Evolutionary conservation across 2,113 vertebrate genomes (phyloP).

Genomic region (Syngnathus typhle): DNA sequence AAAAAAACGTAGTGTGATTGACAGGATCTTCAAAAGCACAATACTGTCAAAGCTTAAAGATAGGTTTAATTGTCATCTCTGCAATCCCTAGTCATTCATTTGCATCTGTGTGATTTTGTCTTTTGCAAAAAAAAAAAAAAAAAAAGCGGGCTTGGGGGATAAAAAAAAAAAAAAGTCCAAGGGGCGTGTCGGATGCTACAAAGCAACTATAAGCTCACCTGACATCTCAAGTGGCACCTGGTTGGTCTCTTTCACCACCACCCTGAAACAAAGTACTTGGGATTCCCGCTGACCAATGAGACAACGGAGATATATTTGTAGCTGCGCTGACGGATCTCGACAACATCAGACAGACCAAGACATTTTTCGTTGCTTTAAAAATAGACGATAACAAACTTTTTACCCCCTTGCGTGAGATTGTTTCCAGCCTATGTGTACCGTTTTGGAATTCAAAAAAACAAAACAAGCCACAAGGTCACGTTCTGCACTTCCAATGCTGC

Average conservation of each 20-base stretch:
- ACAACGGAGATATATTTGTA: background rate
- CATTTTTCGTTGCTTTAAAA: slow-evolving; percentile 21
- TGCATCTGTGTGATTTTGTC: slow-evolving; percentile 43
- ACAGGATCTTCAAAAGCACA: slow-evolving; percentile 46
- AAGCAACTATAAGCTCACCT: slow-evolving; percentile 5
- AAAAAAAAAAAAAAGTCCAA: background rate
- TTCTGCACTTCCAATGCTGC: background rate
- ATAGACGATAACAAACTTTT: slow-evolving; percentile 9
- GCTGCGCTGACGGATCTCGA: slow-evolving; percentile 13
- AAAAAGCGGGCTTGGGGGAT: background rate
- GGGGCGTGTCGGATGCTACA: background rate
- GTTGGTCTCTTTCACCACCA: slow-evolving; percentile 7
- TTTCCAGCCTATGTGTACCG: slow-evolving; percentile 48
- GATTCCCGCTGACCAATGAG: background rate
- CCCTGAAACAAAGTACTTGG: background rate
- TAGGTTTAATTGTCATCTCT: slow-evolving; percentile 23
- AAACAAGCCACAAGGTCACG: background rate
- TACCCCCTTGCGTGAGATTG: slow-evolving; percentile 9
- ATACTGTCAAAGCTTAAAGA: slow-evolving; percentile 32
- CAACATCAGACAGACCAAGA: background rate
- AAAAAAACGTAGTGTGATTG: slow-evolving; percentile 47
- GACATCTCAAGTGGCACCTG: background rate
- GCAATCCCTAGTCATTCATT: slow-evolving; percentile 34
- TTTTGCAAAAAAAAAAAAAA: slow-evolving; percentile 20
- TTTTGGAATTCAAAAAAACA: slow-evolving; percentile 15